A percentile compares a stretch with the other conserved stretches of the same genome.
phyloP scores from a whole-genome alignment of 2,797 vertebrate genomes.

The Crenichthys baileyi region DNA sequence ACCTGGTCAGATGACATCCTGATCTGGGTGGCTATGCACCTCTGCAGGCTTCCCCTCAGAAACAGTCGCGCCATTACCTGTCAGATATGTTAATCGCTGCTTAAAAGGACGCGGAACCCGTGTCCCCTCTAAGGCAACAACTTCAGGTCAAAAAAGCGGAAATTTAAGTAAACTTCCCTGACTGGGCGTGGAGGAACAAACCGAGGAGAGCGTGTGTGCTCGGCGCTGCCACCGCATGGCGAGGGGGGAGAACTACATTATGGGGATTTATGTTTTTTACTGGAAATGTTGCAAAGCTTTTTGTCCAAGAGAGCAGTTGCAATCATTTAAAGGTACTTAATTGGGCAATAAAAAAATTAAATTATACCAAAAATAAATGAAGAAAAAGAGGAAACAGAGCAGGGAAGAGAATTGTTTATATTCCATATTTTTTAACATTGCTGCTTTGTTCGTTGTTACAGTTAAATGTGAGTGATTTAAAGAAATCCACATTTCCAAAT shows the following conservation, averaged over 20 bases:
- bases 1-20: conserved; percentile 83
- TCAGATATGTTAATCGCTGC: rapidly evolving
- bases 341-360: background rate
- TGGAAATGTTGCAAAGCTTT: background rate
- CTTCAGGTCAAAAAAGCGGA: conserved; percentile 43
- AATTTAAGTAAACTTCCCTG: conserved; percentile 29
- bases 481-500: background rate
- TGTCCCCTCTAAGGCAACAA: background rate
- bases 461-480: background rate
- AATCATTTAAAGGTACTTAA: background rate
- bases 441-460: background rate
- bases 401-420: too few relatives aligned
- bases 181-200: conserved; percentile 10
- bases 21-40: conserved; percentile 68
- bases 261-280: background rate
- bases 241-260: conserved; percentile 5
- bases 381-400: too few relatives aligned
- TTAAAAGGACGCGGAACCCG: background rate
- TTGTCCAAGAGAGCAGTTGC: background rate
- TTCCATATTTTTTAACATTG: background rate
- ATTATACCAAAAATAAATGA: background rate
- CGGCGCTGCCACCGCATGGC: conserved; percentile 42
- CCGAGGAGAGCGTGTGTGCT: rapidly evolving
- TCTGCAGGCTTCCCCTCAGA: conserved; percentile 57
- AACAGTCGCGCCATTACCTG: conserved; percentile 73